Percentiles rank a stretch among this genome's conserved stretches.
These are phyloP conservation scores for Diloba caeruleocephala DNA, from an alignment of 2,888 invertebrate species.

Conservation along the genomic window DNA sequence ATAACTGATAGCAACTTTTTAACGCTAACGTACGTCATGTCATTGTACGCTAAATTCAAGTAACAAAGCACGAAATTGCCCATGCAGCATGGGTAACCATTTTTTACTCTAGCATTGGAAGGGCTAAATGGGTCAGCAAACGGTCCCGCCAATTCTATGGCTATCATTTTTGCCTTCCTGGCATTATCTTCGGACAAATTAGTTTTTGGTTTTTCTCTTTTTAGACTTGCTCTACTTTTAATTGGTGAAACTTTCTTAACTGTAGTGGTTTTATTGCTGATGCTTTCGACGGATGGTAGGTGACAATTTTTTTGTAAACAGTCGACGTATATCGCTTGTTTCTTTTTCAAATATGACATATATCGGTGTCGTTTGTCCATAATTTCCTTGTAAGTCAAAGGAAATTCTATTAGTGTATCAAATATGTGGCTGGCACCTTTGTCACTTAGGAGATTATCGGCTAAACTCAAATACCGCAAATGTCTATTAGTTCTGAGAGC, in stretches of 20 bases:
- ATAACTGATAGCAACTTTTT: slow-evolving; percentile 62
- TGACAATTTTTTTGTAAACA: slow-evolving; percentile 42
- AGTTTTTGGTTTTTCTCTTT: not conserved
- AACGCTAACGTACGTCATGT: slow-evolving; percentile 60
- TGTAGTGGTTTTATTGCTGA: not conserved
- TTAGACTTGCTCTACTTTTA: slow-evolving; percentile 6
- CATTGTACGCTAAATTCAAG: slow-evolving; percentile 72
- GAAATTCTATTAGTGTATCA: slow-evolving; percentile 63
- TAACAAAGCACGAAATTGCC: slow-evolving; percentile 69
- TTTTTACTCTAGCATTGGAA: slow-evolving; percentile 35
- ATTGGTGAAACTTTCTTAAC: slow-evolving; percentile 21
- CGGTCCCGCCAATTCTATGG: slow-evolving; percentile 56
- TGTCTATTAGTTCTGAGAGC: slow-evolving; percentile 71
- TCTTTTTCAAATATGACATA: slow-evolving; percentile 51
- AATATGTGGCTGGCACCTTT: slow-evolving; percentile 65
- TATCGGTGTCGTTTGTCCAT: slow-evolving; percentile 48
- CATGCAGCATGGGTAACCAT: slow-evolving; percentile 53
- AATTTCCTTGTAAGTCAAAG: slow-evolving; percentile 63
- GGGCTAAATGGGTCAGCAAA: slow-evolving; percentile 62
- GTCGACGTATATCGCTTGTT: slow-evolving; percentile 29
- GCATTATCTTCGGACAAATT: not conserved
- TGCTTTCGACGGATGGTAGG: slow-evolving; percentile 34
- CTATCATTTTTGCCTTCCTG: slow-evolving; percentile 57
- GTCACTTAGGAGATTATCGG: slow-evolving; percentile 69
- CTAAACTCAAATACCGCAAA: slow-evolving; percentile 74